Evolutionary conservation across 2,797 vertebrate genomes (phyloP).

Genomic region (Anisognathus igniventris): DNA sequence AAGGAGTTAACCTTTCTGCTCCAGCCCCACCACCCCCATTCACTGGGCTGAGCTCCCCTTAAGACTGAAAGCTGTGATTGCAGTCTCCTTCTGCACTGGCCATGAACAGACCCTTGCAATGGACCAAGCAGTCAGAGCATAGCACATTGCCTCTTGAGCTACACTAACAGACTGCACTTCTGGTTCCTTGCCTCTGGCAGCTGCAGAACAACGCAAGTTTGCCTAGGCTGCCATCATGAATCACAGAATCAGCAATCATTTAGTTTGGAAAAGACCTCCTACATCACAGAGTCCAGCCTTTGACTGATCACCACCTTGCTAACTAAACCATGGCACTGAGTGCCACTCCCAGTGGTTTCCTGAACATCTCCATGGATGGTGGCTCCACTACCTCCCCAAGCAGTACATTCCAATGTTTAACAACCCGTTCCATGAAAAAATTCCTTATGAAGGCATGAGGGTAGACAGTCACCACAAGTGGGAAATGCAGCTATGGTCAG

Average conservation of each 20-base stretch:
- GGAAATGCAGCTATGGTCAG: not conserved
- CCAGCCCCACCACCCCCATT: not conserved
- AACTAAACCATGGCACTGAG: not conserved
- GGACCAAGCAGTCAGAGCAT: rapidly evolving
- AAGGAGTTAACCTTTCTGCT: not conserved
- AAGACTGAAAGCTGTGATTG: not conserved
- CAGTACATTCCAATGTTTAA: not conserved
- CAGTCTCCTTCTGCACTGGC: not conserved
- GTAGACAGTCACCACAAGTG: not conserved
- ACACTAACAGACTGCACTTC: rapidly evolving
- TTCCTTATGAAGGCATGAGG: not conserved
- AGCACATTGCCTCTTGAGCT: not conserved
- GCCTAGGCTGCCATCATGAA: not conserved
- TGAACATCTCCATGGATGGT: not conserved
- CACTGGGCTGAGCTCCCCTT: not conserved
- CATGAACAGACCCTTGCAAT: not conserved
- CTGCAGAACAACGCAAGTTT: not conserved
- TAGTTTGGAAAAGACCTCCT: not conserved
- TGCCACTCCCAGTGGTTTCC: too few species aligned
- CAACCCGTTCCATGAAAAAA: not conserved
- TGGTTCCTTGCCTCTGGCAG: not conserved
- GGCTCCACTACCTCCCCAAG: too few species aligned
- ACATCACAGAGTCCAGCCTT: not conserved
- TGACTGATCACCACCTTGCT: not conserved
- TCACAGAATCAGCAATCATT: not conserved